These are phyloP conservation scores for Drepana arcuata DNA, from an alignment of 1,140 invertebrate species.

Conservation along the genomic window DNA sequence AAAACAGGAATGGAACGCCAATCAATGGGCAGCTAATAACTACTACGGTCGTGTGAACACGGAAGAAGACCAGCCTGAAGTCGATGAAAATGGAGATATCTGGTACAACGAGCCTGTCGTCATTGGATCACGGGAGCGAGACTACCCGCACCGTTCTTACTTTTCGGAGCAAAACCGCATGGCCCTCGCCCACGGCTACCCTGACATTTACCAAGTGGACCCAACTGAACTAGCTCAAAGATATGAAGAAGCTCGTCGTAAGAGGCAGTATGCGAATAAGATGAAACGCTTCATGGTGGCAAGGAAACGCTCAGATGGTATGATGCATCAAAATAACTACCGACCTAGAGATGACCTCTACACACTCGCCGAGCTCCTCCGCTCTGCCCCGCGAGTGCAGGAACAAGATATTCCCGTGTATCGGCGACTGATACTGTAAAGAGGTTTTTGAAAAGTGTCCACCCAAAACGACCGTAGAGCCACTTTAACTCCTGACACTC, in stretches of 20 bases:
- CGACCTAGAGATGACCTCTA: slow-evolving; percentile 65
- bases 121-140: slow-evolving; percentile 43
- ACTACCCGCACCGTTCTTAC: slow-evolving; percentile 55
- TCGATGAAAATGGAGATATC: slow-evolving; percentile 56
- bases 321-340: slow-evolving; percentile 49
- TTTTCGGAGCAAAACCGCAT: slow-evolving; percentile 62
- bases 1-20: slow-evolving; percentile 60
- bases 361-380: slow-evolving; percentile 62
- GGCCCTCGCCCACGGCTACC: slow-evolving; percentile 39
- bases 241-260: slow-evolving; percentile 63
- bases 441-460: slow-evolving; percentile 26
- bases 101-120: slow-evolving; percentile 66
- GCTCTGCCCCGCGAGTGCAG: slow-evolving; percentile 54
- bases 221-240: slow-evolving; percentile 51
- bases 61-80: slow-evolving; percentile 56
- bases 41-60: slow-evolving; percentile 50
- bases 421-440: slow-evolving; percentile 68
- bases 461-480: slow-evolving; percentile 21
- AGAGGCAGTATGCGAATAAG: slow-evolving; percentile 63
- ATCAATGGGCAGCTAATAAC: slow-evolving; percentile 54
- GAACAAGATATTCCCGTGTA: slow-evolving; percentile 64
- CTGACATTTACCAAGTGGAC: slow-evolving; percentile 39
- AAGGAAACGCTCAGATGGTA: slow-evolving; percentile 58
- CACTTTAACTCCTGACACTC: too few relatives aligned
- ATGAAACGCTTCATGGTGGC: slow-evolving; percentile 70